phyloP scores from a whole-genome alignment of 2,888 invertebrate species.

The Drosophila antonietae region DNA sequence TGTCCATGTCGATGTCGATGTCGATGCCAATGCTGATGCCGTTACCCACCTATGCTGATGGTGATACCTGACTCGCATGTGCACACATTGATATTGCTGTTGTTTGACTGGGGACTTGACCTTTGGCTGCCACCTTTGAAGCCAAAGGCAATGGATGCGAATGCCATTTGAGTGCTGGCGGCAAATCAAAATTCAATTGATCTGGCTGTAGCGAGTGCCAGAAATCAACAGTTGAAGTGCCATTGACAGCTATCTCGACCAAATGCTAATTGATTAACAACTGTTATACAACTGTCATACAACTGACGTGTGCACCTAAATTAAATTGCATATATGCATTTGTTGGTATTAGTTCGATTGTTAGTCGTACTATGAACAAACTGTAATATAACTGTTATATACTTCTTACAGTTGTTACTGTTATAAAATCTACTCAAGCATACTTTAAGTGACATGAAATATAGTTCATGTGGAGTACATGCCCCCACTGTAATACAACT shows the following conservation, averaged over 20 bases:
- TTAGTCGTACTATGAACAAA: background rate
- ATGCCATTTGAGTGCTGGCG: slow-evolving; percentile 11
- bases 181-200: slow-evolving; percentile 29
- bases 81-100: slow-evolving; percentile 19
- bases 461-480: background rate
- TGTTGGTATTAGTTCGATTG: background rate
- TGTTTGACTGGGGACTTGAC: slow-evolving; percentile 16
- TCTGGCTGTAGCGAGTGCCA: slow-evolving; percentile 19
- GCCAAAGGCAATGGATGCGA: slow-evolving; percentile 13
- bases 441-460: background rate
- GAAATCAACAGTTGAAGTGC: slow-evolving; percentile 21
- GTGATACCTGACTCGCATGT: background rate
- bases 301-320: background rate
- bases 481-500: background rate
- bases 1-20: slow-evolving; percentile 15
- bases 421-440: background rate
- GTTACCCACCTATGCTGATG: background rate
- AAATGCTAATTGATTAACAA: slow-evolving; percentile 15
- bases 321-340: background rate
- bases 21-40: background rate
- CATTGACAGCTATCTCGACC: background rate
- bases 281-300: slow-evolving; percentile 19
- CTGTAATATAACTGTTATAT: background rate
- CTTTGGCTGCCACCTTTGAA: slow-evolving; percentile 9
- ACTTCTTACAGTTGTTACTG: background rate